phyloP scores from a whole-genome alignment of 2,888 invertebrate genomes.

The Protodeltote pygarga region DNA sequence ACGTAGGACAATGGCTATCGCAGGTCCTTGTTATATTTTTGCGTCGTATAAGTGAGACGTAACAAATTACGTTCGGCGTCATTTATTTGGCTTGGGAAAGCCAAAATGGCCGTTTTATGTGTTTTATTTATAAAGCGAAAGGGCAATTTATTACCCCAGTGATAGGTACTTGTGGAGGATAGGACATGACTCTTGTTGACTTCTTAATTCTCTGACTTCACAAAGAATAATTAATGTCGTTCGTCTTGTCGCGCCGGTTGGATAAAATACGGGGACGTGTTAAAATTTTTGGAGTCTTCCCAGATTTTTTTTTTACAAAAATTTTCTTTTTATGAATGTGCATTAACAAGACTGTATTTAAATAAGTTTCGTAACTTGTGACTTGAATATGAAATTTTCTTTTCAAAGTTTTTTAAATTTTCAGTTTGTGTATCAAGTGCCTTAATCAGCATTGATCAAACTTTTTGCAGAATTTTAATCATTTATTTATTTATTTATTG shows the following conservation, averaged over 20 bases:
- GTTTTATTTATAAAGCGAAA: slow-evolving; percentile 50
- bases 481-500: too few relatives aligned
- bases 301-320: not conserved
- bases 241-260: not conserved
- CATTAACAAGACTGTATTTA: not conserved
- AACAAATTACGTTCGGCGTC: slow-evolving; percentile 47
- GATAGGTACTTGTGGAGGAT: slow-evolving; percentile 28
- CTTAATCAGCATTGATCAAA: too few relatives aligned
- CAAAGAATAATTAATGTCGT: slow-evolving; percentile 2
- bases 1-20: not conserved
- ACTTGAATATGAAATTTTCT: slow-evolving; percentile 1
- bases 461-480: too few relatives aligned
- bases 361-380: not conserved
- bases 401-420: not conserved
- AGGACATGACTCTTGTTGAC: slow-evolving; percentile 15
- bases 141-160: slow-evolving; percentile 44
- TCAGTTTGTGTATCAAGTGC: too few relatives aligned
- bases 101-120: slow-evolving; percentile 47
- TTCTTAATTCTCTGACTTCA: slow-evolving; percentile 11
- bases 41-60: slow-evolving; percentile 39
- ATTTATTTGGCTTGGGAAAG: slow-evolving; percentile 43
- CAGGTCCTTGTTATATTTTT: slow-evolving; percentile 11
- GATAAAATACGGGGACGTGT: slow-evolving; percentile 1
- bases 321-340: not conserved
- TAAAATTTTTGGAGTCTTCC: not conserved